phyloP scores from a whole-genome alignment of 2,888 invertebrate genomes.

The Crioceris asparagi region DNA sequence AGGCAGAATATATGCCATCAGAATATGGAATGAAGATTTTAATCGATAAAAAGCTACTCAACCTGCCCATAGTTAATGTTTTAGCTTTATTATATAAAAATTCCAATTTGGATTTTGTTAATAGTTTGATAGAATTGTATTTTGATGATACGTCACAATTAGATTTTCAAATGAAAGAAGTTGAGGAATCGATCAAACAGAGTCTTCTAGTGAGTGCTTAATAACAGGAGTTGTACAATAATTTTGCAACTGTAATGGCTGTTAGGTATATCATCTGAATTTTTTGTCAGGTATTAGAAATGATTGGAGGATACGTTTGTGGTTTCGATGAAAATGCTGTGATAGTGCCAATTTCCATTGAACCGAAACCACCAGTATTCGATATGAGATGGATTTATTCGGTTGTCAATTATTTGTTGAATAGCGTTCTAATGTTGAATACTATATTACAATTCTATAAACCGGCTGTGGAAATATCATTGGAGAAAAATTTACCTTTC shows the following conservation, averaged over 20 bases:
- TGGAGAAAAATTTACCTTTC: slow-evolving; percentile 34
- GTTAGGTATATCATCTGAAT: background rate
- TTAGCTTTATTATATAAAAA: slow-evolving; percentile 28
- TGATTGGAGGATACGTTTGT: slow-evolving; percentile 30
- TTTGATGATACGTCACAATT: slow-evolving; percentile 24
- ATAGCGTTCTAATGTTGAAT: slow-evolving; percentile 26
- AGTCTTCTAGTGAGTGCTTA: slow-evolving; percentile 28
- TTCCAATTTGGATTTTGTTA: slow-evolving; percentile 26
- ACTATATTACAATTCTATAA: slow-evolving; percentile 28
- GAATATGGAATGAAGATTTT: slow-evolving; percentile 26
- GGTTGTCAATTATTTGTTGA: slow-evolving; percentile 28
- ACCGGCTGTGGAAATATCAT: slow-evolving; percentile 25
- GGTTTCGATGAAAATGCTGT: slow-evolving; percentile 27
- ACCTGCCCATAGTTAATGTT: slow-evolving; percentile 29
- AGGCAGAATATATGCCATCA: slow-evolving; percentile 32
- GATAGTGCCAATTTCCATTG: slow-evolving; percentile 28
- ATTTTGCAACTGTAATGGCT: background rate
- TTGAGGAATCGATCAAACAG: slow-evolving; percentile 28
- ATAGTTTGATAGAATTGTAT: slow-evolving; percentile 26
- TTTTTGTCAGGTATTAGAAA: slow-evolving; percentile 27
- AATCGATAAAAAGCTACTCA: slow-evolving; percentile 28
- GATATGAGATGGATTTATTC: slow-evolving; percentile 33
- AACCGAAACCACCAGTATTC: slow-evolving; percentile 27
- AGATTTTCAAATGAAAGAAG: slow-evolving; percentile 27
- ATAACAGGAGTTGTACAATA: too few species aligned